A percentile compares a stretch with the other conserved stretches of the same genome.
phyloP scores from a whole-genome alignment of 2,888 invertebrate genomes.

The Meteorus cinctellus region DNA sequence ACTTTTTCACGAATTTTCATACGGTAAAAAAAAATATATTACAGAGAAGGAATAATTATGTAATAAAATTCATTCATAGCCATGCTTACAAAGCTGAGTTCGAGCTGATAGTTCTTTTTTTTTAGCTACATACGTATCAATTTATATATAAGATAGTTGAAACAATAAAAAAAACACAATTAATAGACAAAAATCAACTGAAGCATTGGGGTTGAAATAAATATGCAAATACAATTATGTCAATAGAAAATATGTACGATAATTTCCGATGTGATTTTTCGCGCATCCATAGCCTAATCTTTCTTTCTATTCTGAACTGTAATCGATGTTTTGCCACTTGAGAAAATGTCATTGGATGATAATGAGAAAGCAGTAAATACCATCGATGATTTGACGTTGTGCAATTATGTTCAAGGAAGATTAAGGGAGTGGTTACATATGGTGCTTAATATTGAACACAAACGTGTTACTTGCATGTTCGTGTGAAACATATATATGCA shows the following conservation, averaged over 20 bases:
- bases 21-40: conserved; percentile 2
- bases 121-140: conserved; percentile 2
- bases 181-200: conserved; percentile 11
- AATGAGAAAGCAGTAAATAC: too few relatives aligned
- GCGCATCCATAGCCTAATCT: neutral
- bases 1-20: conserved; percentile 37
- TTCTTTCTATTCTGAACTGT: neutral
- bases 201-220: conserved; percentile 38
- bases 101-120: neutral
- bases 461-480: conserved; percentile 31
- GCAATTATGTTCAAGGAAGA: conserved; percentile 29
- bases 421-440: conserved; percentile 9
- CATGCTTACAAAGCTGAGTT: too few relatives aligned
- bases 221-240: conserved; percentile 23
- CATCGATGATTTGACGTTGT: neutral
- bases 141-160: neutral
- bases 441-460: conserved; percentile 24
- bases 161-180: neutral
- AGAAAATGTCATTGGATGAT: too few relatives aligned
- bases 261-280: too few relatives aligned
- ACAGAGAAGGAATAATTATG: conserved; percentile 6
- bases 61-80: neutral
- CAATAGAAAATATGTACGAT: too few relatives aligned
- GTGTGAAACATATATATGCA: conserved; percentile 41
- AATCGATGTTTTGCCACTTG: too few relatives aligned